Evolutionary conservation across 2,113 vertebrate species (phyloP).

Genomic region (Cynoglossus semilaevis): DNA sequence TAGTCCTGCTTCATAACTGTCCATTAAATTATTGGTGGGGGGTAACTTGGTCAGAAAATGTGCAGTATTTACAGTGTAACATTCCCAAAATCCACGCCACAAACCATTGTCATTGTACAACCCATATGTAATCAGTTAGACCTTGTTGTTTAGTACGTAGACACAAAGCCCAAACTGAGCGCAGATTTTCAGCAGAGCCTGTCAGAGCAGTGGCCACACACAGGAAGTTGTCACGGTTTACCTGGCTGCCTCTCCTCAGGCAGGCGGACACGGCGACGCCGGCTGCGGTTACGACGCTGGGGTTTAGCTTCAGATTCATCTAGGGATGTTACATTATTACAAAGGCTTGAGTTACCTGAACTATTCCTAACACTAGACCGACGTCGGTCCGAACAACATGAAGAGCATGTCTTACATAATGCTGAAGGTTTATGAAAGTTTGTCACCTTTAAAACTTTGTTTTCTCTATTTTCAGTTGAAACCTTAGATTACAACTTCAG

Average conservation of each 20-base stretch:
- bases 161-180: slow-evolving; percentile 20
- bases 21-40: too few relatives aligned
- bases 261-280: slow-evolving; percentile 89
- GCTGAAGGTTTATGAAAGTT: too few relatives aligned
- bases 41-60: not conserved
- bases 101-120: not conserved
- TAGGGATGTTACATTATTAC: slow-evolving; percentile 68
- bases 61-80: too few relatives aligned
- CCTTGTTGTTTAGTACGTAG: slow-evolving; percentile 20
- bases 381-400: too few relatives aligned
- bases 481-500: too few relatives aligned
- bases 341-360: slow-evolving; percentile 61
- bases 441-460: too few relatives aligned
- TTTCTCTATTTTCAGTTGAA: too few relatives aligned
- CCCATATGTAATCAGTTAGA: not conserved
- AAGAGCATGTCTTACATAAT: too few relatives aligned
- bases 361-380: too few relatives aligned
- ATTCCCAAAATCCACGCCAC: not conserved
- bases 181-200: slow-evolving; percentile 14
- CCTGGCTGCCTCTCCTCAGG: slow-evolving; percentile 99
- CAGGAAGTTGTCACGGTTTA: slow-evolving; percentile 72
- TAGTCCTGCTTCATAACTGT: too few relatives aligned
- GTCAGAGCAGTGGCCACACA: slow-evolving; percentile 30
- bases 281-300: slow-evolving; percentile 98
- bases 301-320: slow-evolving; percentile 94